Percentiles rank a stretch among this genome's conserved stretches.
These are phyloP conservation scores for Cantharis rufa DNA, from an alignment of 2,888 invertebrate species.

Conservation along the genomic window DNA sequence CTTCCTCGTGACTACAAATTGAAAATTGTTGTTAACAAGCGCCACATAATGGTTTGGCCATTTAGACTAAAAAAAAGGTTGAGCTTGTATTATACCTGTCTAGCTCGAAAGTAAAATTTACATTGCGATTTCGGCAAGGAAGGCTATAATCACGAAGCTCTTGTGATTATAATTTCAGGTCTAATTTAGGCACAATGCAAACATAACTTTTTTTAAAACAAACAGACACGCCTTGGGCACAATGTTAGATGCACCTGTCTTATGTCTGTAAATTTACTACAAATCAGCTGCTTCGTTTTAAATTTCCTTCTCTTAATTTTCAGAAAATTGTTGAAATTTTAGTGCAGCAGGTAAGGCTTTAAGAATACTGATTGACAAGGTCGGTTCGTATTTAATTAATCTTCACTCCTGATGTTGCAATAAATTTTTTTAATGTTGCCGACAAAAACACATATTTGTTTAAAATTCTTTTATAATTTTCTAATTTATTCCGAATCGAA, in stretches of 20 bases:
- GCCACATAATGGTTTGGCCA: background rate
- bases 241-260: constrained; percentile 46
- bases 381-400: background rate
- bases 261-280: constrained; percentile 42
- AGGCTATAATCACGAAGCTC: constrained; percentile 45
- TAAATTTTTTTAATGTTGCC: background rate
- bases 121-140: constrained; percentile 30
- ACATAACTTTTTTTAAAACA: constrained; percentile 50
- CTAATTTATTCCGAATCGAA: background rate
- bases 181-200: constrained; percentile 50
- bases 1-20: background rate
- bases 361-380: background rate
- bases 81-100: background rate
- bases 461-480: background rate
- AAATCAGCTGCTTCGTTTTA: constrained; percentile 48
- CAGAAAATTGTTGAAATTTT: background rate
- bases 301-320: constrained; percentile 15
- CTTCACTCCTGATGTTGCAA: background rate
- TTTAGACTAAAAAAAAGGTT: background rate
- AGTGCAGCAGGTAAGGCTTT: background rate
- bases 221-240: constrained; percentile 42
- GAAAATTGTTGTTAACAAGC: background rate
- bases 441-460: background rate
- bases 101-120: constrained; percentile 14
- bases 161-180: constrained; percentile 42